Base-by-base conservation (phyloP, 2,797 vertebrate genomes). In the Danio aesculapii region DNA sequence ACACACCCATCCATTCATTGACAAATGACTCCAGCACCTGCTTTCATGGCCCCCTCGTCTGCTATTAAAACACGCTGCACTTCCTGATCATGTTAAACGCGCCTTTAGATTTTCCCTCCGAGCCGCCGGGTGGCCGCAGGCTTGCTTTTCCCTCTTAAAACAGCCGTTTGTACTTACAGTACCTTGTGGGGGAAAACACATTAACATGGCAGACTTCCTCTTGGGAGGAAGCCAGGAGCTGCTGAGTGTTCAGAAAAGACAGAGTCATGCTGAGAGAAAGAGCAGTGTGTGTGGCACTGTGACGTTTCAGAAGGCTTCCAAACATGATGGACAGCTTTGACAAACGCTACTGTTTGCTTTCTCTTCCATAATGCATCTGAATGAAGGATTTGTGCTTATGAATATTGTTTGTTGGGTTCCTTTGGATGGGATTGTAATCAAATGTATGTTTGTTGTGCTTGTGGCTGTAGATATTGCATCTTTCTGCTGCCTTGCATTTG, bases 141-240 rank as follows among this genome's bases (percentile, higher is more conserved):
- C 81, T 81, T 87, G 87, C 87, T 83, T 75, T 61, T 76, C 66
- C 69, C 78, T 68, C 81, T 86, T 81, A 76, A 83, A 85, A 86
- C 77, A 75, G 73, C 77, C 41, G 67, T 84, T 81, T 86, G 74
- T 85, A 85, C 79, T 84, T 81, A 72, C 75, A 78, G 57, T 84
- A 68, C 63, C 84, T 80, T 81, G 79, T 81, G 75, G 83, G 81
- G 74, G 70, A 74, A 79, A 84, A 82, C 79, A 84, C 78, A 84
- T 87, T 86, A 86, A 85, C 86, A 83, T 87, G 74, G 43, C 71
- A 86, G 71, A 87, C 84, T 87, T 89, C 81, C 86, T 84, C 79
- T 82, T 84, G 83, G 83, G 80, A 79, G 73, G 72, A 67, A 81
- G 75, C 81, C 83, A 81, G 72, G 3, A 68, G 83, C 73, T 79